These are phyloP conservation scores for Eidolon dupreanum DNA, from an alignment of 2,797 vertebrate species.

Conservation along the genomic window DNA sequence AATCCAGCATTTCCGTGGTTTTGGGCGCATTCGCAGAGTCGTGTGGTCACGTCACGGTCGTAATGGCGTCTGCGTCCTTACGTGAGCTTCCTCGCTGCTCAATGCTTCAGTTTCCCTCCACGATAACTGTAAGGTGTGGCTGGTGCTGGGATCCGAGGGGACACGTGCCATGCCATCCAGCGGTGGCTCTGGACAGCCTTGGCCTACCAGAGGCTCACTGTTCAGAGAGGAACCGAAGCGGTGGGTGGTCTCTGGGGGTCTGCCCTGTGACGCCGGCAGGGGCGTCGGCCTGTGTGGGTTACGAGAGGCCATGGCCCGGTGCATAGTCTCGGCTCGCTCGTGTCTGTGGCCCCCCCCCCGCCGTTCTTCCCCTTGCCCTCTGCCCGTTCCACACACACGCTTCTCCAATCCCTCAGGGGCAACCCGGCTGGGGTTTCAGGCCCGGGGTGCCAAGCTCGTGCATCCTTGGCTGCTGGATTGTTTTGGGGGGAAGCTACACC, in stretches of 20 bases:
- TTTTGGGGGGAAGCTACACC: neutral
- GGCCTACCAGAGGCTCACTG: neutral
- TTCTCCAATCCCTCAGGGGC: neutral
- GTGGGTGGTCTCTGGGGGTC: neutral
- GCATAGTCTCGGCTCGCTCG: accelerated
- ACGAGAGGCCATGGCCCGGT: neutral
- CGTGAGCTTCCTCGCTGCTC: neutral
- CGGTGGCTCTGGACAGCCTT: no score
- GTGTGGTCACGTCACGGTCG: neutral
- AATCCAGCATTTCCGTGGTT: neutral
- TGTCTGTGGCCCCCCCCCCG: no score
- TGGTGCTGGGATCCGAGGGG: neutral
- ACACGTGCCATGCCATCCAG: neutral
- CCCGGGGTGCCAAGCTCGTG: neutral
- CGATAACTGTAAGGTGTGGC: neutral
- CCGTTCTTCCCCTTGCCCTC: neutral
- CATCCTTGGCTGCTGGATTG: neutral
- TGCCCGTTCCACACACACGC: neutral
- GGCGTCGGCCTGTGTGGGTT: neutral
- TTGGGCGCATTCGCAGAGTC: neutral
- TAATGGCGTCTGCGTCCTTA: neutral
- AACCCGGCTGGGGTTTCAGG: neutral
- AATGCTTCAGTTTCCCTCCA: neutral
- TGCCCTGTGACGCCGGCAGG: neutral
- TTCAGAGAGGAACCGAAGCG: conserved; percentile 4